A percentile compares a stretch with the other conserved stretches of the same genome.
These are phyloP conservation scores for Philaenus spumarius DNA, from an alignment of 1,140 invertebrate genomes.

Conservation along the genomic window DNA sequence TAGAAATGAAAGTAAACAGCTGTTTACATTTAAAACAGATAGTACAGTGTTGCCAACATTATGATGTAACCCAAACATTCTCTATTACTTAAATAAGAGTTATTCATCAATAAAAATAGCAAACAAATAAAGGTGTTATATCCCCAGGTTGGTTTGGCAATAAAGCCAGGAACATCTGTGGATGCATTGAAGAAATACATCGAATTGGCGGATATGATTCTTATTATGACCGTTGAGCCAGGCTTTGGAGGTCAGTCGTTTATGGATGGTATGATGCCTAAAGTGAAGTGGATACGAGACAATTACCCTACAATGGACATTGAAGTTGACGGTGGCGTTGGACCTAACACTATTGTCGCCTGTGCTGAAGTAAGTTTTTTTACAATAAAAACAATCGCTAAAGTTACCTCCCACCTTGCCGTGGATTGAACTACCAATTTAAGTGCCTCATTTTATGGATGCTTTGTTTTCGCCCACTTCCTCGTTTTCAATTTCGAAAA, in stretches of 20 bases:
- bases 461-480: no score
- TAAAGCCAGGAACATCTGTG: slow-evolving; percentile 87
- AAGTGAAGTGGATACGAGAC: slow-evolving; percentile 79
- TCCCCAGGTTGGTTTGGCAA: slow-evolving; percentile 73
- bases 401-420: no score
- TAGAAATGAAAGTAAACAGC: no score
- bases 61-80: no score
- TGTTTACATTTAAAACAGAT: no score
- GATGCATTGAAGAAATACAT: slow-evolving; percentile 75
- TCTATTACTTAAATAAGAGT: no score
- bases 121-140: slow-evolving; percentile 23
- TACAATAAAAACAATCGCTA: no score
- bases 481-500: no score
- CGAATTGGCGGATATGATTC: slow-evolving; percentile 77
- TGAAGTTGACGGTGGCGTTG: slow-evolving; percentile 97
- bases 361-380: slow-evolving; percentile 72
- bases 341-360: slow-evolving; percentile 74
- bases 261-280: slow-evolving; percentile 91
- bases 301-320: slow-evolving; percentile 88
- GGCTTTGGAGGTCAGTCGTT: slow-evolving; percentile 98
- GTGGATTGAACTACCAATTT: no score
- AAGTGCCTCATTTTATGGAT: no score
- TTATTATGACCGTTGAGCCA: slow-evolving; percentile 98
- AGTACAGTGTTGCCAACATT: no score
- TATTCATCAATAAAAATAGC: no score